These are phyloP conservation scores for Ischnura elegans DNA, from an alignment of 2,888 invertebrate species.

Conservation along the genomic window DNA sequence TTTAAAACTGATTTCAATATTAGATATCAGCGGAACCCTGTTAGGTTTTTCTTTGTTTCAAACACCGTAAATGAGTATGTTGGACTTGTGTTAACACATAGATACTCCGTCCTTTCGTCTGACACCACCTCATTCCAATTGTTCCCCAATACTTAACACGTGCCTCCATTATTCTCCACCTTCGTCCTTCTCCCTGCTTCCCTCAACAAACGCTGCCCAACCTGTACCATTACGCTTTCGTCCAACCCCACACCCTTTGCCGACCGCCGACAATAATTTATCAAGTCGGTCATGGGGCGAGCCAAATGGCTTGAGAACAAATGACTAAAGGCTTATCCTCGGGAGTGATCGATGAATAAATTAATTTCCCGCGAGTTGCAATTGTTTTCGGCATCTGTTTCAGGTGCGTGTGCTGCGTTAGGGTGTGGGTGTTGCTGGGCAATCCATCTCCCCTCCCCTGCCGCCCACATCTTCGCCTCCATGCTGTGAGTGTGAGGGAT, in stretches of 20 bases:
- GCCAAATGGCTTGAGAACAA: slow-evolving; percentile 62
- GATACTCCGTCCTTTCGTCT: background rate
- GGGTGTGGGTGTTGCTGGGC: background rate
- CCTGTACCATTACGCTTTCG: no score
- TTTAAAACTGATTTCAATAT: no score
- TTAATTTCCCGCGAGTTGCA: slow-evolving; percentile 61
- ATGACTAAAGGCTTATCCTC: slow-evolving; percentile 62
- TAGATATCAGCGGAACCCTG: no score
- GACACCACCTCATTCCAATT: background rate
- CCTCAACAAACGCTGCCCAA: no score
- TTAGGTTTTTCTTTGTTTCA: no score
- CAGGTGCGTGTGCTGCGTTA: slow-evolving; percentile 50
- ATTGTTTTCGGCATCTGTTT: slow-evolving; percentile 67
- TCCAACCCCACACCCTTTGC: no score
- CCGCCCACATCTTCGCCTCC: background rate
- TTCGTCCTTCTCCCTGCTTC: background rate
- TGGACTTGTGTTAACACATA: background rate
- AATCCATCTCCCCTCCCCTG: slow-evolving; percentile 42
- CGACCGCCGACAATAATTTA: no score
- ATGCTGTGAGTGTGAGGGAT: background rate
- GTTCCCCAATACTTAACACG: background rate
- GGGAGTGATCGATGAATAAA: slow-evolving; percentile 64
- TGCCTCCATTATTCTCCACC: background rate
- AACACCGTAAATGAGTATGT: no score
- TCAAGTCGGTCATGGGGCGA: slow-evolving; percentile 59